Percentiles rank a stretch among this genome's conserved stretches.
These are phyloP conservation scores for Poecilia wingei DNA, from an alignment of 2,797 vertebrate species.

Conservation along the genomic window DNA sequence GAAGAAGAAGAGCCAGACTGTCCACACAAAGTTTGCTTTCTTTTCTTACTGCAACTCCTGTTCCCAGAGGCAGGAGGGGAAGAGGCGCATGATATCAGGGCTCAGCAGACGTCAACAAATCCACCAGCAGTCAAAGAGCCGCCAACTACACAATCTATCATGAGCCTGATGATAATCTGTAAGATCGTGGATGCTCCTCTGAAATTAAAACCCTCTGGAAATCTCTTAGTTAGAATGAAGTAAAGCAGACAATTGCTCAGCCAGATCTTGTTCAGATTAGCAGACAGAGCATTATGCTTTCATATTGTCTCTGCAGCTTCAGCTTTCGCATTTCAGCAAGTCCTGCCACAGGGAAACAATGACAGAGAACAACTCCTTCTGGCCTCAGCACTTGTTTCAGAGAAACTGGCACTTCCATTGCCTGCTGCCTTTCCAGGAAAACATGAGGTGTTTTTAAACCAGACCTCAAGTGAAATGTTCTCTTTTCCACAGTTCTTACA, in stretches of 20 bases:
- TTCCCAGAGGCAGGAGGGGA: slow-evolving; percentile 44
- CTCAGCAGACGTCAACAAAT: slow-evolving; percentile 38
- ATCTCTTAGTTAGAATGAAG: slow-evolving; percentile 27
- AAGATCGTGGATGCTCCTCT: slow-evolving; percentile 34
- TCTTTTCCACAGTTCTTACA: slow-evolving; percentile 66
- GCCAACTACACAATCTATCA: slow-evolving; percentile 34
- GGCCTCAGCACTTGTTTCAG: slow-evolving; percentile 41
- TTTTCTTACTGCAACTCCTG: slow-evolving; percentile 43
- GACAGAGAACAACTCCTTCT: slow-evolving; percentile 35
- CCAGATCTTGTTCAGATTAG: slow-evolving; percentile 20
- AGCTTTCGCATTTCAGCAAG: slow-evolving; percentile 47
- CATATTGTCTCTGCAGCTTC: slow-evolving; percentile 33
- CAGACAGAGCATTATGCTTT: slow-evolving; percentile 18
- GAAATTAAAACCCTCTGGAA: slow-evolving; percentile 21
- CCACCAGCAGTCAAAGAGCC: slow-evolving; percentile 33
- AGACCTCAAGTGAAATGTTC: slow-evolving; percentile 53
- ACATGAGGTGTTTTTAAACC: slow-evolving; percentile 69
- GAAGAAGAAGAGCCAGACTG: slow-evolving; percentile 34
- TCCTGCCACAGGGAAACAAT: slow-evolving; percentile 43
- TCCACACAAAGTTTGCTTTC: slow-evolving; percentile 63
- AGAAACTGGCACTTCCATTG: slow-evolving; percentile 42
- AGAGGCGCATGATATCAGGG: slow-evolving; percentile 63
- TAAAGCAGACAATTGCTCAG: slow-evolving; percentile 32
- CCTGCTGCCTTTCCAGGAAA: slow-evolving; percentile 69
- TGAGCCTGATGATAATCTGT: slow-evolving; percentile 35